A percentile compares a stretch with the other conserved stretches of the same genome.
Conservation (phyloP, 2,888 invertebrate species). For the Thecophora atra region DNA sequence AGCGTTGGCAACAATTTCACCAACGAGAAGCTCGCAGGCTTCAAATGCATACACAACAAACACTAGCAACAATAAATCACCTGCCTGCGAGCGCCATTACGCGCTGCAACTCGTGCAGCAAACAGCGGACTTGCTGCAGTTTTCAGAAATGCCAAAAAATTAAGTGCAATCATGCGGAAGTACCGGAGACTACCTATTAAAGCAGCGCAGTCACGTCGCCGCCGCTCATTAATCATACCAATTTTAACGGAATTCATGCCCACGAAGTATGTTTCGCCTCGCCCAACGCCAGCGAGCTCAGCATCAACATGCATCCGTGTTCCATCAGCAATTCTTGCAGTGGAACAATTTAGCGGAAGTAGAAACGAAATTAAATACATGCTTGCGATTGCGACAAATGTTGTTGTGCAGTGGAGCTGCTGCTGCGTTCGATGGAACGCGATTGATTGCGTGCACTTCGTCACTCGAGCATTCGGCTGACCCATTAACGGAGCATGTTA, state of each 20-base stretch:
- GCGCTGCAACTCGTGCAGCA: conserved; percentile 1
- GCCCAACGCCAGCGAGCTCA: not conserved
- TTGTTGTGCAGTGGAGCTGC: not conserved
- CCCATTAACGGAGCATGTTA: not conserved
- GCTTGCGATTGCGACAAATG: not conserved
- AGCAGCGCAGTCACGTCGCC: not conserved
- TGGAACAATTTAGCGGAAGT: not conserved
- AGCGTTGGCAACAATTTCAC: conserved; percentile 2
- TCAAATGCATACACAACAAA: conserved; percentile 1
- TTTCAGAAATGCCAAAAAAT: conserved; percentile 20
- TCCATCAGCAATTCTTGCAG: conserved; percentile 5
- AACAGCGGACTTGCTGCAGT: conserved; percentile 1
- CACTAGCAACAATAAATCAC: conserved; percentile 25
- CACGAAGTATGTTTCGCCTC: not conserved
- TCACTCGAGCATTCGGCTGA: not conserved
- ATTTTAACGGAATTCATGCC: conserved; percentile 1
- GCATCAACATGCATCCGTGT: not conserved
- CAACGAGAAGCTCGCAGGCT: not conserved
- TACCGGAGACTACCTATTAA: conserved; percentile 34
- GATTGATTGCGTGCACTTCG: not conserved
- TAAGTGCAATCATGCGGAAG: conserved; percentile 37
- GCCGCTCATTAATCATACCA: conserved; percentile 34
- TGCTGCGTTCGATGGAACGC: not conserved
- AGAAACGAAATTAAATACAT: not conserved
- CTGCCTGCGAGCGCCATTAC: conserved; percentile 17